Conservation (phyloP, 2,113 vertebrate species). For the Ammodytes dubius region DNA sequence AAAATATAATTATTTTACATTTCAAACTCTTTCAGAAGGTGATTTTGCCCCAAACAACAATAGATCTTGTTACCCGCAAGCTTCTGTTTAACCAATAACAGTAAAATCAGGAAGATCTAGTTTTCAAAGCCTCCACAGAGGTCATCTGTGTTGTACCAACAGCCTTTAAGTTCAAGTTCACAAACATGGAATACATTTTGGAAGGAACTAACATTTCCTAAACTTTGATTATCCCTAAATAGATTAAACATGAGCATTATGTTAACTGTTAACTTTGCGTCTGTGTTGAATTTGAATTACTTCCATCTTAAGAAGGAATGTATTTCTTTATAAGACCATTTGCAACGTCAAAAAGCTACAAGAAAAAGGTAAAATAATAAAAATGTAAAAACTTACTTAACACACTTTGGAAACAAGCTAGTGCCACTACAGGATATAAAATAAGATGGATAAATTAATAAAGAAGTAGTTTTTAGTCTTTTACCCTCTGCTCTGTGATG, state of each 20-base stretch:
- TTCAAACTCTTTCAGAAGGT: not conserved
- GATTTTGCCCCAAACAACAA: not conserved
- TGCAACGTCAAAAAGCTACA: not conserved
- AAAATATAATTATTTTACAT: too few relatives aligned
- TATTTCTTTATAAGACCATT: too few relatives aligned
- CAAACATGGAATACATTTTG: too few relatives aligned
- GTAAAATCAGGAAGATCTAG: not conserved
- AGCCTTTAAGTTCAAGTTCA: not conserved
- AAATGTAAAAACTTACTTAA: not conserved
- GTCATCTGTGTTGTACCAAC: not conserved
- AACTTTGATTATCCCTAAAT: not conserved
- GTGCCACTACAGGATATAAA: not conserved
- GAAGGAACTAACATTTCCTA: too few relatives aligned
- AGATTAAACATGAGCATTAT: too few relatives aligned
- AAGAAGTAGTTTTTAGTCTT: not conserved
- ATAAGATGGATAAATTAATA: not conserved
- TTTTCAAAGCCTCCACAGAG: not conserved
- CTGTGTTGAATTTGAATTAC: too few relatives aligned
- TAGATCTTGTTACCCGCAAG: not conserved
- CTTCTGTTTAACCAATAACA: conserved; percentile 39
- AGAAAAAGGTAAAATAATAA: too few relatives aligned
- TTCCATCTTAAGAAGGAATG: too few relatives aligned
- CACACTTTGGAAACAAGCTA: not conserved
- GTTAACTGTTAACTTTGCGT: too few relatives aligned
- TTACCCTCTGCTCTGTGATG: conserved; percentile 6